Conservation (phyloP, 2,113 vertebrate species). For the Limnothrissa miodon region DNA sequence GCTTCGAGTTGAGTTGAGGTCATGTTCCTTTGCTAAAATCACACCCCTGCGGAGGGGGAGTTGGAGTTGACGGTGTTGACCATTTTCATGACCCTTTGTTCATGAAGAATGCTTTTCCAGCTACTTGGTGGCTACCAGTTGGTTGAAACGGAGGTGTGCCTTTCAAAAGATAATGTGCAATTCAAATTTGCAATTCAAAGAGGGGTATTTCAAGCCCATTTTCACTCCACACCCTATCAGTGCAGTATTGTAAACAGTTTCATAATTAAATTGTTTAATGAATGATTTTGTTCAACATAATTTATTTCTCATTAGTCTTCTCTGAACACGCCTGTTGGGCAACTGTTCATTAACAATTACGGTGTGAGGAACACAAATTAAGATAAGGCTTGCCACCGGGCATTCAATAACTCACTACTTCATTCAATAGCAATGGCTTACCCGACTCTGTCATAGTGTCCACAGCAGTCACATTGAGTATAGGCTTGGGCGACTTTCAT, state of each 20-base stretch:
- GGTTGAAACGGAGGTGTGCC: neutral
- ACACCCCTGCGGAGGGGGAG: neutral
- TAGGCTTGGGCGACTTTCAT: neutral
- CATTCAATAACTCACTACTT: neutral
- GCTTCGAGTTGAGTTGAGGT: neutral
- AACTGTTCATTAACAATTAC: neutral
- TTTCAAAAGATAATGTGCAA: neutral
- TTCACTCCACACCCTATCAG: neutral
- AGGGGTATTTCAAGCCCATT: neutral
- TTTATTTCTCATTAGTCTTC: neutral
- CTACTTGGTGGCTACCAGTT: neutral
- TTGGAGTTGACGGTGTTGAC: neutral
- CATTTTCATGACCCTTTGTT: neutral
- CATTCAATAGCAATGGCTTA: neutral
- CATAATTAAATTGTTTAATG: neutral
- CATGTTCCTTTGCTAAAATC: neutral
- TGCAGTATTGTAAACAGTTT: neutral
- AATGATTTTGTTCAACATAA: slow-evolving; percentile 2
- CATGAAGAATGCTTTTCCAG: neutral
- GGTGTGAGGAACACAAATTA: neutral
- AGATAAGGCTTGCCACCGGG: neutral
- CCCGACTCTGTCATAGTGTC: neutral
- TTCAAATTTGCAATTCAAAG: slow-evolving; percentile 1
- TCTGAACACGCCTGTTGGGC: neutral
- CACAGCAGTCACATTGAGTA: neutral